phyloP scores from a whole-genome alignment of 2,888 invertebrate species.

The Sesia apiformis region DNA sequence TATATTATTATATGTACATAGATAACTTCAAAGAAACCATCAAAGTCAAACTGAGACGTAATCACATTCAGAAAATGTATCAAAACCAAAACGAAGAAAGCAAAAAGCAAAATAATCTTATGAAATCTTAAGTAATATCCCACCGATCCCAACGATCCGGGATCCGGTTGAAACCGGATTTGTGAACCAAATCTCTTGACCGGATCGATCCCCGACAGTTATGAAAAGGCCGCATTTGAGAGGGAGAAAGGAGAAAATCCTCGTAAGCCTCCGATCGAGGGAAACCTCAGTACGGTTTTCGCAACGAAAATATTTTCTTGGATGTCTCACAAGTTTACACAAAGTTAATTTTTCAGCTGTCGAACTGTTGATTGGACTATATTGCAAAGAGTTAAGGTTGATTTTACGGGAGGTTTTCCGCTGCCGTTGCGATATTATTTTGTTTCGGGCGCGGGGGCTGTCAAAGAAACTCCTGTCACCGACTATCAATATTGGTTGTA shows the following conservation, averaged over 20 bases:
- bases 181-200: conserved; percentile 44
- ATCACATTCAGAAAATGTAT: neutral
- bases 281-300: conserved; percentile 52
- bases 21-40: neutral
- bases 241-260: conserved; percentile 45
- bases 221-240: conserved; percentile 56
- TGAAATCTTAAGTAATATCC: neutral
- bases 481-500: conserved; percentile 66
- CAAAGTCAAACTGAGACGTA: neutral
- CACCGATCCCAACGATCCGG: conserved; percentile 12
- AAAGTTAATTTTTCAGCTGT: conserved; percentile 16
- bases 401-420: conserved; percentile 10
- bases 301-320: conserved; percentile 55
- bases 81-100: neutral
- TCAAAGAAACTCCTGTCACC: conserved; percentile 51
- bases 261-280: conserved; percentile 40
- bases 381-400: conserved; percentile 17
- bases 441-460: conserved; percentile 34
- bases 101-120: neutral
- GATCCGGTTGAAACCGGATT: conserved; percentile 42
- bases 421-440: neutral
- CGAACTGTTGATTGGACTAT: conserved; percentile 12
- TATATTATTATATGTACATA: neutral
- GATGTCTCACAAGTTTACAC: conserved; percentile 45
- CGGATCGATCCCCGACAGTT: conserved; percentile 57